Evolutionary conservation across 2,888 invertebrate species (phyloP), one percentile per base, ranked within the genome.

Genomic region (Sesamia inferens): DNA sequence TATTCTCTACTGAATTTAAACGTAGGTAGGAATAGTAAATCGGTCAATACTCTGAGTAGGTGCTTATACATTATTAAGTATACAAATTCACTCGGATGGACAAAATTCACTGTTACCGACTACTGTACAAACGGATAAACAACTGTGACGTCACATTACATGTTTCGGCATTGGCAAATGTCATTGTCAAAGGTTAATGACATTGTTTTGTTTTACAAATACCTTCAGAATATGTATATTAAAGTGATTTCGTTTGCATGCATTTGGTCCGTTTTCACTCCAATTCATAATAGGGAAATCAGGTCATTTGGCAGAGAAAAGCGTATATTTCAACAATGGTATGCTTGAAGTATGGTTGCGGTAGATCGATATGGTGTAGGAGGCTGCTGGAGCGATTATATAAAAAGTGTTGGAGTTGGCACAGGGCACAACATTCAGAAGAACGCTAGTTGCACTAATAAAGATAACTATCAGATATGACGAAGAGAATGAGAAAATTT

Each of bases 121-220:
- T 42, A 42, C 10, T 42, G 10, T 42, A 63, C 19, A 19, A 79
- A 68, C 24, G 63, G 16, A 67, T 64, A 74, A 59, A 68, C 58
- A 79, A 58, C 6, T 24, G 22, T 65, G 64, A 68, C 68, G 68
- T 61, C 68, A 57, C 7, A 7, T 68, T 55, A 55, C 68, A 51
- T 24, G 48, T 68, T 68, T 80, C 10, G 54, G 66, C 47, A 39
- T 79, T 74, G 24, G 42, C 48, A 24, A 76, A 77, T 61, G 54
- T 48, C 47, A 61, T 31, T 61, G 47, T n/a, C 0, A 58, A 11
- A 42, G 42, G 58, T 47, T 58, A 63, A 57, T 54, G n/a, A n/a
- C 63, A 44, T 58, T 62, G 2, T 47, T 63, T 71, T 31, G 31
- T 65, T 71, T 62, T 55, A 22, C 42, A 65, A 61, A 44, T 44